phyloP scores from a whole-genome alignment of 2,888 invertebrate genomes.

The Eurytoma californica region DNA sequence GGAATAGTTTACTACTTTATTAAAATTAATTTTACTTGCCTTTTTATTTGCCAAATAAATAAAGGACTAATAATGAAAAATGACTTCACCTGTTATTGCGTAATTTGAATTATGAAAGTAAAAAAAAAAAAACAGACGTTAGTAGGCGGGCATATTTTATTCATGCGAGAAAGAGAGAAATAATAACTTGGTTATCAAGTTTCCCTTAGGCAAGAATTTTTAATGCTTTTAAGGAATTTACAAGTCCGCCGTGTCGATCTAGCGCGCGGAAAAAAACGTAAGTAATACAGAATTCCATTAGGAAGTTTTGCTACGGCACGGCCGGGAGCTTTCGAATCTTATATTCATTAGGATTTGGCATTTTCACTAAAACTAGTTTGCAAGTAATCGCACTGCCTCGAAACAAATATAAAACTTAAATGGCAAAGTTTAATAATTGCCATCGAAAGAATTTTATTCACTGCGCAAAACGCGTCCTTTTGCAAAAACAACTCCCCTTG shows the following conservation, averaged over 20 bases:
- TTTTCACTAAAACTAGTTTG: conserved; percentile 56
- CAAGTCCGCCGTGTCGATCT: conserved; percentile 6
- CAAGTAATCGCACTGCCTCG: conserved; percentile 54
- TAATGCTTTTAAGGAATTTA: conserved; percentile 16
- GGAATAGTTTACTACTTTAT: no score
- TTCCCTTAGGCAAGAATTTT: not conserved
- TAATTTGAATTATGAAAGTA: no score
- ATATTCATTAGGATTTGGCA: conserved; percentile 58
- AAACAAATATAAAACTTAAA: conserved; percentile 57
- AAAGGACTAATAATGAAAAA: no score
- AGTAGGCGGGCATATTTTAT: no score
- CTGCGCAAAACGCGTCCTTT: not conserved
- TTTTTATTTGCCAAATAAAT: no score
- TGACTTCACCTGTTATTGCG: no score
- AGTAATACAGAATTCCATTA: conserved; percentile 57
- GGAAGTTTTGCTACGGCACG: conserved; percentile 47
- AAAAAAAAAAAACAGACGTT: no score
- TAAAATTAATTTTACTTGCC: no score
- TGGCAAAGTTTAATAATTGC: conserved; percentile 56
- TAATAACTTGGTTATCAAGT: no score
- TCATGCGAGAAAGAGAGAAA: no score
- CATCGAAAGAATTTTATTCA: conserved; percentile 49
- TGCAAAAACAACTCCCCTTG: no score
- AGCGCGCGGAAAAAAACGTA: conserved; percentile 36
- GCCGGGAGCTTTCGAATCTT: conserved; percentile 57